phyloP scores from a whole-genome alignment of 1,140 invertebrate genomes.

The Hermetia illucens region DNA sequence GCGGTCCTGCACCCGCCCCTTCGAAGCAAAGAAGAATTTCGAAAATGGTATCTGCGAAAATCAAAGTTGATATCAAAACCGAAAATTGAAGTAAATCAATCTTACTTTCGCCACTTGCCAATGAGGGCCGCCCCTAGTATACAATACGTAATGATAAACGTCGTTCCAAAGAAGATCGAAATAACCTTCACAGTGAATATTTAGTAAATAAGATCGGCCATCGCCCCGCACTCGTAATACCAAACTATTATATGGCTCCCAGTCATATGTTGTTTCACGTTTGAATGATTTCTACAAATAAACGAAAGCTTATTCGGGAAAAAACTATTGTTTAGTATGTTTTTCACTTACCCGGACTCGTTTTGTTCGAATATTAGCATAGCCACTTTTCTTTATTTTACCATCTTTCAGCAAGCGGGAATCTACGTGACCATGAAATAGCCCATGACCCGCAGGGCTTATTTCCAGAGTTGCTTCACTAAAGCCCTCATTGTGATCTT shows the following conservation, averaged over 20 bases:
- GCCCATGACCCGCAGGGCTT: constrained; percentile 49
- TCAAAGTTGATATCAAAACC: constrained; percentile 41
- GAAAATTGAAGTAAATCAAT: constrained; percentile 44
- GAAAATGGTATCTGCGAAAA: constrained; percentile 83
- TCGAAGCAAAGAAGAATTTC: constrained; percentile 72
- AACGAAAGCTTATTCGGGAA: no score
- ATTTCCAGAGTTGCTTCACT: constrained; percentile 51
- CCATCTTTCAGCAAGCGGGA: constrained; percentile 68
- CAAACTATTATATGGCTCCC: constrained; percentile 67
- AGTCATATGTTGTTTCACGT: constrained; percentile 50
- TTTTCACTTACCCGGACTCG: constrained; percentile 39
- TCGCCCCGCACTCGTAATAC: constrained; percentile 79
- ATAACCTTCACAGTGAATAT: constrained; percentile 50
- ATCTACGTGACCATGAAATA: constrained; percentile 62
- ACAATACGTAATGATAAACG: constrained; percentile 65
- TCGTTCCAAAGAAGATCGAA: constrained; percentile 77
- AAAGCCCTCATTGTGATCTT: constrained; percentile 63
- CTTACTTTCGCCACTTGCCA: constrained; percentile 80
- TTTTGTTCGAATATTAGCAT: constrained; percentile 57
- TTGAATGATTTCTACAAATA: constrained; percentile 68
- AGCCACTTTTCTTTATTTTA: constrained; percentile 53
- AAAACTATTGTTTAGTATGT: background rate
- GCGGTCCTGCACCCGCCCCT: constrained; percentile 76
- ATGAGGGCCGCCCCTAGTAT: constrained; percentile 89
- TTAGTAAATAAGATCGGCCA: constrained; percentile 73